Evolutionary conservation across 2,113 vertebrate species (phyloP), one percentile per base, ranked within the genome.

Genomic region (Perca flavescens): DNA sequence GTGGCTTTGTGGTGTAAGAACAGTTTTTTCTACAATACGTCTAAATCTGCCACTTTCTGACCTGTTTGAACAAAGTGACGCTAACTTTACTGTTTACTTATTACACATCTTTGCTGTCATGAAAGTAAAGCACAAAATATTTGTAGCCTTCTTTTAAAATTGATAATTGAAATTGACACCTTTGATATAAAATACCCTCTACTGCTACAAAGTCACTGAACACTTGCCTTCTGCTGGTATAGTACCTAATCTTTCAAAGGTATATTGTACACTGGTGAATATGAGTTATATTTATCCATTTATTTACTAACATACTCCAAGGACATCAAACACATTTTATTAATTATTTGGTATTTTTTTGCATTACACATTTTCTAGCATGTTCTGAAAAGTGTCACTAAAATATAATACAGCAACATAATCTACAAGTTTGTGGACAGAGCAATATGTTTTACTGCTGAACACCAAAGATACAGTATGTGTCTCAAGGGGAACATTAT

Each of bases 101-200:
- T 63, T 63, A 43, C 65, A 34, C 22, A 58, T 47, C 5, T 46
- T 50, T 47, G 21, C 47, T 52, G 60, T 0, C 1, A 10, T 43
- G 5, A 62, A 22, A 49, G 8, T 58, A 36, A 77, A 68, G 36
- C 56, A 62, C 16, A 49, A 68, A 49, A 69, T 63, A 46, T 25
- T 68, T 22, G 19, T n/a, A 47, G 14, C 9, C 10, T 43, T 60
- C 25, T n/a, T 68, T 50, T 49, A 3, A 49, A 22, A n/a, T 13
- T n/a, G 2, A 34, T 21, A 13, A n/a, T n/a, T n/a, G n/a, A n/a
- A n/a, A n/a, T n/a, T n/a, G 9, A 52, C 28, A 34, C 22, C 10
- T 53, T n/a, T 46, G 28, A 63, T 15, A 11, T 1, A 62, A 81
- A 70, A n/a, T 16, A 52, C 13, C n/a, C 8, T 36, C 22, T 62